Conservation (phyloP, 2,888 invertebrate genomes). For the Clanis bilineata region DNA sequence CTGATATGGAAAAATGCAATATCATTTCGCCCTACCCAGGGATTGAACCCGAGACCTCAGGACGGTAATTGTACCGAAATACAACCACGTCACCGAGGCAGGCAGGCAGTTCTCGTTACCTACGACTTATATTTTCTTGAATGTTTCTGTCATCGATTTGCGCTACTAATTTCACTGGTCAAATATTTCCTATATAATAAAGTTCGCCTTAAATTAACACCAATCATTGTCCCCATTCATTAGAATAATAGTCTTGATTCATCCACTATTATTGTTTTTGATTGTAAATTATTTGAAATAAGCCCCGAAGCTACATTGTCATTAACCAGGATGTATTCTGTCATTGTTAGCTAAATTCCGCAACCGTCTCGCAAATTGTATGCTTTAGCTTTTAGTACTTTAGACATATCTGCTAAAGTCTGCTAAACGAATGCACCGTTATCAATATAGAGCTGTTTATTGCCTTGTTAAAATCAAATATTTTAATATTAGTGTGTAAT, state of each 20-base stretch:
- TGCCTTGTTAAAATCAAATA: constrained; percentile 15
- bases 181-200: not conserved
- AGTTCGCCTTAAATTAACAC: not conserved
- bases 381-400: constrained; percentile 45
- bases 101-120: too few species aligned
- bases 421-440: constrained; percentile 46
- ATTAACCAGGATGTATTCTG: not conserved
- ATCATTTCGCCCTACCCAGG: too few species aligned
- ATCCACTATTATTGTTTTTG: not conserved
- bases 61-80: too few species aligned
- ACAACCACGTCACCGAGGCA: too few species aligned
- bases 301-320: not conserved
- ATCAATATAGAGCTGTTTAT: constrained; percentile 23
- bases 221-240: not conserved
- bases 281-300: not conserved
- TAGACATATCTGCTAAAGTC: constrained; percentile 48
- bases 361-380: constrained; percentile 44
- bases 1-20: too few species aligned
- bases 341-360: constrained; percentile 24
- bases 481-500: not conserved
- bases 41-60: too few species aligned
- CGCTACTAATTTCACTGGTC: not conserved
- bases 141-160: not conserved
- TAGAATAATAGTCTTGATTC: not conserved
- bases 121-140: too few species aligned